Base-by-base conservation (phyloP, 2,888 invertebrate genomes). In the Drosophila ezoana region DNA sequence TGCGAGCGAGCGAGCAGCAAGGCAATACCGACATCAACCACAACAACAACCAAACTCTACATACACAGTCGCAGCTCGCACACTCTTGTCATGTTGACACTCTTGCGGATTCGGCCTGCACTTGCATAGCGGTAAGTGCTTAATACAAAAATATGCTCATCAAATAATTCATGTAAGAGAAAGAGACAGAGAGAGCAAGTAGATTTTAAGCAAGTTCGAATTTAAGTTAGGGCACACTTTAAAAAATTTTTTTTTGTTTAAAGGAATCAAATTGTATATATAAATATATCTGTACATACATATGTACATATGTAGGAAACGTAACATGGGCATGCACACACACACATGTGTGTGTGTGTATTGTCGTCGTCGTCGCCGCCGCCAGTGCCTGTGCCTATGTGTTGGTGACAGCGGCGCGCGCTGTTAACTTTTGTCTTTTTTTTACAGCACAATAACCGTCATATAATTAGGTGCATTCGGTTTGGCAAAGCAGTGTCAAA, bases 121-220 rank as follows among this genome's bases (percentile, higher is more conserved):
- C 40, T 80, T 69, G 64, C 66, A 70, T 76, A 64, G 70, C 51
- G 81, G 81, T 82, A 85, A 82, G 81, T 86, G 37, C 14, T 14
- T 13, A 65, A 47, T 44, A 11, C 11, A 41, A 40, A 61, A 41
- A 43, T 63, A 33, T 40, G 44, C 14, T 41, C 11, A 54, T 28
- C 28, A 32, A 28, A 52, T 49, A 8, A 38, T 18, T 40, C 32
- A 14, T 35, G 37, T 35, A 33, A 20, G 10, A 40, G 10, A 40
- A 41, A 28, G 20, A 13, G 37, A n/a, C n/a, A 16, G 40, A 37
- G 23, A 14, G 14, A 53, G 33, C 33, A 33, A 53, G 33, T 32
- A 33, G 56, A n/a, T 41, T 62, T 44, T 72, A 62, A 56, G 28
- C 28, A 28, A 28, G 41, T 59, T 54, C 37, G n/a, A 45, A 48